Base-by-base conservation (phyloP, 92 coral and sea anemone species). In the Meandrina meandrites region DNA sequence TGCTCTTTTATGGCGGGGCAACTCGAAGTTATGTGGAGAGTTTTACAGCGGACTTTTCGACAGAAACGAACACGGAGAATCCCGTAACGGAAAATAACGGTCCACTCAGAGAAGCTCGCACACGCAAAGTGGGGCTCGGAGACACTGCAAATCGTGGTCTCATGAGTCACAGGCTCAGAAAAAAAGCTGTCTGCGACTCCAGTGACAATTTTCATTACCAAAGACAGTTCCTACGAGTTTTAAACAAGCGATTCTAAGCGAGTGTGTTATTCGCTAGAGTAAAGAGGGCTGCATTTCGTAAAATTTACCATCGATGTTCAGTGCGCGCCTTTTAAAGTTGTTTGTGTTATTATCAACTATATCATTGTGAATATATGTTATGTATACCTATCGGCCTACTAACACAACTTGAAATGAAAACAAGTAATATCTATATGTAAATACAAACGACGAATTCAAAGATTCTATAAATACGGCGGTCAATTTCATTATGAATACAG, bases 131-230 rank as follows among this genome's bases (percentile, higher is more conserved):
- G 27, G 89, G 90, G 50, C 80, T 90, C 34, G 86, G 66, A 14
- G 81, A 79, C 70, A 31, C 56, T 47, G 47, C 69, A 74, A 69
- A 60, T 53, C 76, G 28, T 48, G 78, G 82, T 31, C 62, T 89
- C 7, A 92, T 92, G 94, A 70, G 91, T 53, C 89, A 90, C 4
- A 92, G 84, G 58, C 82, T 91, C 40, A 83, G 98, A 11, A 94
- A 94, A 64, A 92, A 94, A 32, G 98, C 78, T n/a, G 98, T 94
- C 15, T 91, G 93, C 21, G 98, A 94, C 60, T 56, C 71, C 5
- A 90, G 95, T 0, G 98, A 94, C 78, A 94, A 91, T 5, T 92
- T 94, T 12, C 93, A 94, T 75, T 94, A 94, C 48, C 98, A 94
- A 81, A 88, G 98, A 81, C 98, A 94, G 81, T 94, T 94, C 89